Conservation (phyloP, 53 echinoderm and acorn worm genomes). For the Holothuria scabra region DNA sequence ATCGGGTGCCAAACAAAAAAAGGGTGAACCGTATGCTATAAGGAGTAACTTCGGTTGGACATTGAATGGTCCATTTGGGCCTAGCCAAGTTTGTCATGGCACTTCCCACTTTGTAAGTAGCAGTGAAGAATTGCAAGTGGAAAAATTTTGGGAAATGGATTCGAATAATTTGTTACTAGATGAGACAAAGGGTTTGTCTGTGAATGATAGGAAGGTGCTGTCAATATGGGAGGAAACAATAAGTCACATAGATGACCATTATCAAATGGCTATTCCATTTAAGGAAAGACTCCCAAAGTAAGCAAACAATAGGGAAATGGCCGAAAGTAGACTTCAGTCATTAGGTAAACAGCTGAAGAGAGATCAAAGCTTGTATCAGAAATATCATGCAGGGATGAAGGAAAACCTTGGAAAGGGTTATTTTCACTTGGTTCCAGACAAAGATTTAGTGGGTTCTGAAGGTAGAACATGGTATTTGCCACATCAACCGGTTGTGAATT, state of each 20-base stretch:
- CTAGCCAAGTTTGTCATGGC: neutral
- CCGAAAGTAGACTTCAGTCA: conserved; percentile 51
- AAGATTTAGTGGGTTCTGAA: conserved; percentile 12
- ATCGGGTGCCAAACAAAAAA: conserved; percentile 16
- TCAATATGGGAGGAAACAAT: conserved; percentile 58
- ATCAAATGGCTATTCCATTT: conserved; percentile 66
- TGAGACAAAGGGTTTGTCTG: conserved; percentile 49
- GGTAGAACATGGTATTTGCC: conserved; percentile 73
- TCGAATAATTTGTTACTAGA: conserved; percentile 49
- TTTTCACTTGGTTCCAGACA: neutral
- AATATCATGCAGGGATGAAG: conserved; percentile 36
- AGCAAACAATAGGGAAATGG: conserved; percentile 55
- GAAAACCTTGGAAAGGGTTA: conserved; percentile 28
- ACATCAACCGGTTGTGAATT: conserved; percentile 63
- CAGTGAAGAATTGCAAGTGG: conserved; percentile 42
- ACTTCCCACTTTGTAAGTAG: conserved; percentile 30
- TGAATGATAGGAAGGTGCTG: conserved; percentile 60
- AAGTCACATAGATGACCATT: conserved; percentile 49
- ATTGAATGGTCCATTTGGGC: conserved; percentile 45
- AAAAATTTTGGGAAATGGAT: conserved; percentile 68
- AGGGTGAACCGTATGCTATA: conserved; percentile 60
- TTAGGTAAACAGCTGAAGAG: conserved; percentile 49
- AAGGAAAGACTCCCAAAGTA: conserved; percentile 5
- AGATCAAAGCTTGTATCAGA: conserved; percentile 44
- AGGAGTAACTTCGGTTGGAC: conserved; percentile 62